phyloP scores from a whole-genome alignment of 53 echinoderm and acorn worm species.

The Paracentrotus lividus region DNA sequence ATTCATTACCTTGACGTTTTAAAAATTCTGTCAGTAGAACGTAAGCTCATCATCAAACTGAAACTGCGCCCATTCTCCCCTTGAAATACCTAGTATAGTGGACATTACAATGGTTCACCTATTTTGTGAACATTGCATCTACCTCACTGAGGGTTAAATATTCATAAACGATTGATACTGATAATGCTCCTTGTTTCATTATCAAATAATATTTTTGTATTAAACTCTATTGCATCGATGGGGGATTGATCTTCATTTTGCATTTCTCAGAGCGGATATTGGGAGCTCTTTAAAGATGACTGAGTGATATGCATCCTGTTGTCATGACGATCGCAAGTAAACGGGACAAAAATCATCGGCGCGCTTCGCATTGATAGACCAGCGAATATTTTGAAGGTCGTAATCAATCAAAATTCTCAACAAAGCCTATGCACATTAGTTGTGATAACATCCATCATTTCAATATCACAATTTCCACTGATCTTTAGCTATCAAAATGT shows the following conservation, averaged over 20 bases:
- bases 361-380: not conserved
- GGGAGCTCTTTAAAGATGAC: not conserved
- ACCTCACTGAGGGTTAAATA: not conserved
- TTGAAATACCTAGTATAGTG: too few species aligned
- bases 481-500: not conserved
- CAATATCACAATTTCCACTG: not conserved
- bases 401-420: not conserved
- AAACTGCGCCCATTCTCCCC: too few species aligned
- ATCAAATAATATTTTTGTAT: too few species aligned
- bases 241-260: not conserved
- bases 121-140: not conserved
- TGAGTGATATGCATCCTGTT: not conserved
- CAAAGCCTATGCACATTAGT: not conserved
- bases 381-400: not conserved
- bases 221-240: not conserved
- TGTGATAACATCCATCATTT: not conserved
- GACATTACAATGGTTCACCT: too few species aligned
- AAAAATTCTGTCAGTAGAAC: not conserved
- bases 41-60: too few species aligned
- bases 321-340: not conserved
- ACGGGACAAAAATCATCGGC: not conserved
- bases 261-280: not conserved
- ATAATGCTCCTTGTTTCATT: not conserved
- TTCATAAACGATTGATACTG: not conserved
- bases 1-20: not conserved